These are phyloP conservation scores for Rafetus swinhoei DNA, from an alignment of 2,113 vertebrate genomes.

Conservation along the genomic window DNA sequence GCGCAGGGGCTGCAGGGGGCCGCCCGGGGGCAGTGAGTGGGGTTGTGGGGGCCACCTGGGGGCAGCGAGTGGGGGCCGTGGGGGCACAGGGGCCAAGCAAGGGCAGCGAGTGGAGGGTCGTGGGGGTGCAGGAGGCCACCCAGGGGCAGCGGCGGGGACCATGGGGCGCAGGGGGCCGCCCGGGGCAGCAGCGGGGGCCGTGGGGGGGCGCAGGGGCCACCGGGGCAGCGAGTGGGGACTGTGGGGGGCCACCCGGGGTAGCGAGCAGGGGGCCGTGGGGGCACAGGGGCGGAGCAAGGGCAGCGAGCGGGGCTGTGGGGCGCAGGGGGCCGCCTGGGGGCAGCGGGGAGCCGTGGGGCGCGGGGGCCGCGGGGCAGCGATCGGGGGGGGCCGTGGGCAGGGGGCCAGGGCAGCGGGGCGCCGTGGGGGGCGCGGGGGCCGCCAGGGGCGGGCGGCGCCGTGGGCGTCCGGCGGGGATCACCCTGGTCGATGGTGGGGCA, in stretches of 20 bases:
- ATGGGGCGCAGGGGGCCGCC: not conserved
- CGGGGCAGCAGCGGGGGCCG: no score
- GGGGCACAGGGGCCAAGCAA: no score
- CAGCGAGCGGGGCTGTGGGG: not conserved
- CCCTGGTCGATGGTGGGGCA: conserved; percentile 94
- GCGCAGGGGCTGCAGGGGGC: no score
- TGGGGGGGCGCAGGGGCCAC: not conserved
- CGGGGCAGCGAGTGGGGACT: no score
- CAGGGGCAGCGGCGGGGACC: no score
- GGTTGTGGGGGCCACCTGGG: not conserved
- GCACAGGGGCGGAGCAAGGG: not conserved
- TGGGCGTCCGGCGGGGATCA: no score
- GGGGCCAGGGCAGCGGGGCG: conserved; percentile 50
- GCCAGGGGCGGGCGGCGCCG: conserved; percentile 28
- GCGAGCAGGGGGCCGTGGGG: no score
- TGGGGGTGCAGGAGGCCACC: accelerated
- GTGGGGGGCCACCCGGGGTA: not conserved
- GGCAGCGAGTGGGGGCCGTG: no score
- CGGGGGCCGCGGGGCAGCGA: not conserved
- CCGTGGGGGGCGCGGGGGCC: not conserved
- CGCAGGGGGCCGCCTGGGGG: no score
- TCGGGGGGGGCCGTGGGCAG: conserved; percentile 41
- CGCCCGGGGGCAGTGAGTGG: no score
- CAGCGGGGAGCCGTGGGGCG: no score
- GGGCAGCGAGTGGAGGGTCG: not conserved